Conservation (phyloP, 2,888 invertebrate species). For the Cetonia aurata region DNA sequence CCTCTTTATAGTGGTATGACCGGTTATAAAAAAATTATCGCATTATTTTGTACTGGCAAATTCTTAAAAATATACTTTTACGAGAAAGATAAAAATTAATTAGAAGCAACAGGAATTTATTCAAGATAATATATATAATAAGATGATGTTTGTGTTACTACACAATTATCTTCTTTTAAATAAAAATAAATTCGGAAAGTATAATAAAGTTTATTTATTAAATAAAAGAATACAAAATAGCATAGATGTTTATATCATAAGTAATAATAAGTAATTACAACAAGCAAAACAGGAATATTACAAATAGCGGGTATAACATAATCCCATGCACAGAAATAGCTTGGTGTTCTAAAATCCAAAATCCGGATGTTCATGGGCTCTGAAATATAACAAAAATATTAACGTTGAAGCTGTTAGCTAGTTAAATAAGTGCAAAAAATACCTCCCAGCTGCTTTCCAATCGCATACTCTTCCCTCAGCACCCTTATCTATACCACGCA, state of each 20-base stretch:
- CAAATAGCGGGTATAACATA: background rate
- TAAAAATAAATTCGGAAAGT: background rate
- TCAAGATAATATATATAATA: background rate
- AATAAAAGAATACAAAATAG: too few species aligned
- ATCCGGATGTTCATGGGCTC: conserved; percentile 75
- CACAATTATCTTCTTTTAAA: background rate
- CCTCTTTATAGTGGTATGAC: too few species aligned
- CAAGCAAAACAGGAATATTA: background rate
- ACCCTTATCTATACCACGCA: conserved; percentile 76
- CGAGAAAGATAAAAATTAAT: too few species aligned
- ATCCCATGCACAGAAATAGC: too few species aligned
- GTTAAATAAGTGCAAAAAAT: conserved; percentile 65
- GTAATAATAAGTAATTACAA: background rate
- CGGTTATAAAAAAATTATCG: too few species aligned
- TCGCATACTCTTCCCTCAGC: conserved; percentile 74
- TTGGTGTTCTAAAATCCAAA: conserved; percentile 5
- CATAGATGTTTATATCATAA: conserved; percentile 40
- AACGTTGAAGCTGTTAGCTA: conserved; percentile 75
- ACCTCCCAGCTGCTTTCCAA: conserved; percentile 70
- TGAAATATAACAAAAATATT: conserved; percentile 50
- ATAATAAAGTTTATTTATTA: too few species aligned
- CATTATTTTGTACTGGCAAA: too few species aligned
- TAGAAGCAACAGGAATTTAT: background rate
- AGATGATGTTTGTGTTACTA: too few species aligned
- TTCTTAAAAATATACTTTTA: too few species aligned